Evolutionary conservation across 2,113 vertebrate genomes (phyloP).

Genomic region (Antigone vipio): DNA sequence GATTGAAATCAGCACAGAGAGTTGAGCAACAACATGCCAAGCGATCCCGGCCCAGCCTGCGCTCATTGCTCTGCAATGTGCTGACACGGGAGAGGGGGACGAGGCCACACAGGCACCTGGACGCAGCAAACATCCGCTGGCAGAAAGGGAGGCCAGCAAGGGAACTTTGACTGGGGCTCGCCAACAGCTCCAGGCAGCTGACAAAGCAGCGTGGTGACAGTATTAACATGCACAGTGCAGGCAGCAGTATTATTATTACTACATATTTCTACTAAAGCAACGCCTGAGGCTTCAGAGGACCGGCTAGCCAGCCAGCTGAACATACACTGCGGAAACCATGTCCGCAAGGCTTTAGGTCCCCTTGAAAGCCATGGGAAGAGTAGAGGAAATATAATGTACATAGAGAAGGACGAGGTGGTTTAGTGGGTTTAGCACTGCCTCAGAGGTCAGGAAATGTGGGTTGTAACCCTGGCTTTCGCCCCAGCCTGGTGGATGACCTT

Average conservation of each 20-base stretch:
- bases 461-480: conserved; percentile 35
- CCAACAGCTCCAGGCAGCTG: conserved; percentile 33
- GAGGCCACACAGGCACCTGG: conserved; percentile 38
- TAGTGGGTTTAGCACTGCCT: background rate
- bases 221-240: background rate
- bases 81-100: background rate
- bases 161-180: background rate
- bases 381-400: background rate
- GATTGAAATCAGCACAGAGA: background rate
- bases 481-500: conserved; percentile 51
- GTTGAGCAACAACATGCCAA: background rate
- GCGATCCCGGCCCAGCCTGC: background rate
- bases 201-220: conserved; percentile 36
- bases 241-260: background rate
- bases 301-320: conserved; percentile 16
- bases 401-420: background rate
- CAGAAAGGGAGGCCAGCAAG: conserved; percentile 16
- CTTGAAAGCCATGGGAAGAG: background rate
- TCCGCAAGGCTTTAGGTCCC: conserved; percentile 15
- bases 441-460: conserved; percentile 56
- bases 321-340: background rate
- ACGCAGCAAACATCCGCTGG: background rate
- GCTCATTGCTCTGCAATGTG: background rate
- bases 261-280: background rate
- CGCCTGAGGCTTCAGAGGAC: background rate